A percentile compares a stretch with the other conserved stretches of the same genome.
These are phyloP conservation scores for Pangasius mekongensis DNA, from an alignment of 2,797 vertebrate species.

Conservation along the genomic window DNA sequence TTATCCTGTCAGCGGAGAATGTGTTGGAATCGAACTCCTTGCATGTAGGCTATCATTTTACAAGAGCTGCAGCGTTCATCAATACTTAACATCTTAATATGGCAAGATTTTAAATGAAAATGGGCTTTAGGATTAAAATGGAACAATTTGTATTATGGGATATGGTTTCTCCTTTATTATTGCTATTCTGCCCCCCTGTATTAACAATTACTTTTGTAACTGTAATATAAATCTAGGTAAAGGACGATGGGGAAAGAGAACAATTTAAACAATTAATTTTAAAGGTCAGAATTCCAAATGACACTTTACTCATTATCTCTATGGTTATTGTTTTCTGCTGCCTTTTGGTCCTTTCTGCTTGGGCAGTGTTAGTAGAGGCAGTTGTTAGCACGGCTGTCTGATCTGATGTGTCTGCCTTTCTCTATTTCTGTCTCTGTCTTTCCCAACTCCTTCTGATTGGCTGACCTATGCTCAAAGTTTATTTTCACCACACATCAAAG, in stretches of 20 bases:
- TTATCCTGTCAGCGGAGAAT: constrained; percentile 57
- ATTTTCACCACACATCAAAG: constrained; percentile 59
- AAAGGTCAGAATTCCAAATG: neutral
- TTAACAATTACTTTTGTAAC: neutral
- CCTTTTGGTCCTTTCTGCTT: neutral
- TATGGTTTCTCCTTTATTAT: neutral
- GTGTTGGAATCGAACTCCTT: constrained; percentile 54
- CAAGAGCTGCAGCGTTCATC: constrained; percentile 34
- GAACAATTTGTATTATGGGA: neutral
- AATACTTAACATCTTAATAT: constrained; percentile 45
- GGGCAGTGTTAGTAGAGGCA: neutral
- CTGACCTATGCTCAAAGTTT: constrained; percentile 20
- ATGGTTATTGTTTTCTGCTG: neutral
- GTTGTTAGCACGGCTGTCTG: constrained; percentile 17
- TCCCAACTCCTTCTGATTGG: neutral
- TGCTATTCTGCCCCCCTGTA: neutral
- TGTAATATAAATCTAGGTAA: neutral
- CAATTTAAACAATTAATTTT: neutral
- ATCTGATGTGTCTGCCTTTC: constrained; percentile 19
- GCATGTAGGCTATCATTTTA: constrained; percentile 52
- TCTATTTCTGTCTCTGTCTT: neutral
- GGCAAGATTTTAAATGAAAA: constrained; percentile 14
- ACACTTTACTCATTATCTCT: neutral
- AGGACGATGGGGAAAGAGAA: neutral
- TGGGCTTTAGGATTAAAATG: constrained; percentile 29